A percentile compares a stretch with the other conserved stretches of the same genome.
Conservation (phyloP, 2,888 invertebrate species). For the Pristionchus maxplancki region DNA sequence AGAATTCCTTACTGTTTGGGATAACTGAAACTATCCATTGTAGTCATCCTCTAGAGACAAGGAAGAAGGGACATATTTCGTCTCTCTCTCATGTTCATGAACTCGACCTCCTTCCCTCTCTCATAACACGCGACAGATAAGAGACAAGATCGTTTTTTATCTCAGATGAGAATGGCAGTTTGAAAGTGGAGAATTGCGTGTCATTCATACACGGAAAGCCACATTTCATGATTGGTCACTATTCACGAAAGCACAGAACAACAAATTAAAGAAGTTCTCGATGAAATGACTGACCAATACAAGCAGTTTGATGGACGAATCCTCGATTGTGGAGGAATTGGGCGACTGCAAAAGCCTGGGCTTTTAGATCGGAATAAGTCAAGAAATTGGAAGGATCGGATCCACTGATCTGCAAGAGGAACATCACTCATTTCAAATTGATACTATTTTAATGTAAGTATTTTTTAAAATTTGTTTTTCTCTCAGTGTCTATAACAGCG, state of each 20-base stretch:
- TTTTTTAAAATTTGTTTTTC: no score
- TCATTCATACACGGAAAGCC: neutral
- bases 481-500: no score
- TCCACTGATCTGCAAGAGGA: conserved; percentile 5
- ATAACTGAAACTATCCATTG: conserved; percentile 55
- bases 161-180: neutral
- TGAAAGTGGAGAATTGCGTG: neutral
- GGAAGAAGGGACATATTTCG: no score
- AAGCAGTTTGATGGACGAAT: conserved; percentile 39
- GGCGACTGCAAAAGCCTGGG: neutral
- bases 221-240: neutral
- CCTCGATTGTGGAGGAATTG: conserved; percentile 46
- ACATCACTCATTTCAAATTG: neutral
- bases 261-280: neutral
- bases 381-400: conserved; percentile 36
- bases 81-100: neutral
- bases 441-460: neutral
- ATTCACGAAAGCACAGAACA: neutral
- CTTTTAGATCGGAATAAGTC: conserved; percentile 28
- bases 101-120: conserved; percentile 10
- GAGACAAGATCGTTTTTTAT: neutral
- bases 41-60: neutral
- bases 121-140: neutral
- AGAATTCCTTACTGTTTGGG: conserved; percentile 63
- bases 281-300: conserved; percentile 30